Percentiles rank a stretch among this genome's conserved stretches.
Conservation (phyloP, 1,140 invertebrate genomes). For the Aphelinus certus region DNA sequence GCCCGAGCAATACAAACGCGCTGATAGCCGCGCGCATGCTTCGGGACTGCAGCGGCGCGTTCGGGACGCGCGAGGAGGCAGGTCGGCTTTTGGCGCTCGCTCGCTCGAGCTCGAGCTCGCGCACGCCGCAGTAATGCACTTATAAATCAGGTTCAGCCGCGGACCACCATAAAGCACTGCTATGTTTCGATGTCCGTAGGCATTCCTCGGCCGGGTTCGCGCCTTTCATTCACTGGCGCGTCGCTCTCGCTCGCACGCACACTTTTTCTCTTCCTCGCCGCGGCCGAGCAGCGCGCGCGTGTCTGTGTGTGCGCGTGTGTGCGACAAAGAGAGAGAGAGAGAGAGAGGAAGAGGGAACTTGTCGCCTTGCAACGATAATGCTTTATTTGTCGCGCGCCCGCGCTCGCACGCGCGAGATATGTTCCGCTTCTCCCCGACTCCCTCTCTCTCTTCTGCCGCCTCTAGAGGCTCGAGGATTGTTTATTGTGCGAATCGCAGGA, state of each 20-base stretch:
- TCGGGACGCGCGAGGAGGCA: background rate
- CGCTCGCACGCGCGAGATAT: conserved; percentile 58
- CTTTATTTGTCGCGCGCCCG: conserved; percentile 64
- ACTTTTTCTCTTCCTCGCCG: background rate
- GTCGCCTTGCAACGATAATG: conserved; percentile 63
- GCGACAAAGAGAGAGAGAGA: conserved; percentile 41
- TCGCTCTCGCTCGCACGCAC: conserved; percentile 40
- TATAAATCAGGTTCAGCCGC: conserved; percentile 67
- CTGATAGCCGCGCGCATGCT: conserved; percentile 2
- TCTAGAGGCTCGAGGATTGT: conserved; percentile 54
- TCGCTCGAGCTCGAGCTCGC: conserved; percentile 18
- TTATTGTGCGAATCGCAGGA: conserved; percentile 66
- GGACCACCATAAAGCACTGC: conserved; percentile 68
- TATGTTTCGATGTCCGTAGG: conserved; percentile 67
- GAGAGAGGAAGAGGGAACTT: conserved; percentile 62
- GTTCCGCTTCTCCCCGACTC: conserved; percentile 62
- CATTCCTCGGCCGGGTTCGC: conserved; percentile 64
- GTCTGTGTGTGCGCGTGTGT: too few species aligned
- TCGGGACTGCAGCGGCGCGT: conserved; percentile 2
- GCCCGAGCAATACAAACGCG: background rate
- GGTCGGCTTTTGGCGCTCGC: conserved; percentile 43
- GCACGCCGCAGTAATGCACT: conserved; percentile 63
- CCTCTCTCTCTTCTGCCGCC: conserved; percentile 38
- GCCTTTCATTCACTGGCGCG: conserved; percentile 63
- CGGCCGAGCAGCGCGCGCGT: conserved; percentile 3